These are phyloP conservation scores for Ditylenchus dipsaci DNA, from an alignment of 1,140 invertebrate genomes.

Conservation along the genomic window DNA sequence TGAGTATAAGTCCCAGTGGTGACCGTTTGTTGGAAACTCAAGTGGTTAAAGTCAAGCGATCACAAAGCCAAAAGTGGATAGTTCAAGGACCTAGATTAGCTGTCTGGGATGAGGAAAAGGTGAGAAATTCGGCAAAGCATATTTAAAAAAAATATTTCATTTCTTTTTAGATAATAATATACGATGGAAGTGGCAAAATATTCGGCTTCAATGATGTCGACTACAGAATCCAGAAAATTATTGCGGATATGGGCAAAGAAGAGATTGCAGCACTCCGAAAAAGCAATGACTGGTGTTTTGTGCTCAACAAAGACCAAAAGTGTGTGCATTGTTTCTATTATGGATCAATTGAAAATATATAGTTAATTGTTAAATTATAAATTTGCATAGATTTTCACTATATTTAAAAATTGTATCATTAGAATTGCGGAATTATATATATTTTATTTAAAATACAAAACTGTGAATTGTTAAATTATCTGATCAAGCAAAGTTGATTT, in stretches of 20 bases:
- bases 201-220: slow-evolving; percentile 40
- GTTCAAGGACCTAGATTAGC: slow-evolving; percentile 34
- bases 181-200: slow-evolving; percentile 38
- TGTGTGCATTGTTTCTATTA: slow-evolving; percentile 37
- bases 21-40: slow-evolving; percentile 29
- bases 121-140: background rate
- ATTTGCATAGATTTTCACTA: no score
- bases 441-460: no score
- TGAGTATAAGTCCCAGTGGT: slow-evolving; percentile 15
- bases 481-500: no score
- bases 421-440: no score
- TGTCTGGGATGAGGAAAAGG: slow-evolving; percentile 26
- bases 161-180: slow-evolving; percentile 34
- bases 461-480: no score
- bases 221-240: slow-evolving; percentile 36
- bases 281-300: slow-evolving; percentile 74
- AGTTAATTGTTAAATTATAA: background rate
- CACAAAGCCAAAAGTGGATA: slow-evolving; percentile 40
- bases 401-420: no score
- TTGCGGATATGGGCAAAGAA: slow-evolving; percentile 36
- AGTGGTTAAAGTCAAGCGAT: slow-evolving; percentile 35
- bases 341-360: background rate
- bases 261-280: slow-evolving; percentile 27
- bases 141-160: background rate
- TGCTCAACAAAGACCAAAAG: slow-evolving; percentile 30